Evolutionary conservation across 2,888 invertebrate genomes (phyloP).

Genomic region (Perithous albicinctus): DNA sequence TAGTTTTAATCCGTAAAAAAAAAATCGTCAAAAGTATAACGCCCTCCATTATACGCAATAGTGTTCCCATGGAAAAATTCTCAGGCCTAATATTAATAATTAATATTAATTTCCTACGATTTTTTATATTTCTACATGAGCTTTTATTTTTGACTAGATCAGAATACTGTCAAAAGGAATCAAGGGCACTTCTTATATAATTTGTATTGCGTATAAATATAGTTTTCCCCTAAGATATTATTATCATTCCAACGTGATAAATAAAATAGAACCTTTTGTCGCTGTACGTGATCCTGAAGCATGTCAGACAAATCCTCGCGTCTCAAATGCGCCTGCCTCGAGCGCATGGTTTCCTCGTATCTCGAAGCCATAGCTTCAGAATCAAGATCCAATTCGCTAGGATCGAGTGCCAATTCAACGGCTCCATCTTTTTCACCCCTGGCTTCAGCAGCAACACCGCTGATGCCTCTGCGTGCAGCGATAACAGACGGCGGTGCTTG

Average conservation of each 20-base stretch:
- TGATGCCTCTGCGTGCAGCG: constrained; percentile 82
- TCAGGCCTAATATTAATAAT: too few species aligned
- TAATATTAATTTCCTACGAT: too few species aligned
- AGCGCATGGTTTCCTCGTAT: constrained; percentile 98
- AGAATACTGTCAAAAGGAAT: too few species aligned
- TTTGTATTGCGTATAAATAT: too few species aligned
- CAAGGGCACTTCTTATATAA: too few species aligned
- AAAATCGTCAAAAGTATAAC: too few species aligned
- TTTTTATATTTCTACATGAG: too few species aligned
- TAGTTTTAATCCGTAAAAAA: too few species aligned
- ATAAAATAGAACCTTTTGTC: constrained; percentile 91
- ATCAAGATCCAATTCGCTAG: constrained; percentile 98
- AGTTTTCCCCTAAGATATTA: too few species aligned
- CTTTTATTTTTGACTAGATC: too few species aligned
- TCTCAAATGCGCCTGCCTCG: constrained; percentile 94
- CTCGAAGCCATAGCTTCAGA: constrained; percentile 98
- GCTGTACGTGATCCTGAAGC: constrained; percentile 98
- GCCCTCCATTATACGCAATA: too few species aligned
- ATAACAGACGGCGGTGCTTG: constrained; percentile 86
- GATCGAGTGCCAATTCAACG: constrained; percentile 98
- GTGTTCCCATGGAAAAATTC: too few species aligned
- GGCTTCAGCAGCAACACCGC: constrained; percentile 81
- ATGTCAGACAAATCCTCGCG: constrained; percentile 99
- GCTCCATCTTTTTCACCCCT: constrained; percentile 87
- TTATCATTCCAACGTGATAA: not conserved